Conservation (phyloP, 2,797 vertebrate genomes). For the Geotrypetes seraphini region DNA sequence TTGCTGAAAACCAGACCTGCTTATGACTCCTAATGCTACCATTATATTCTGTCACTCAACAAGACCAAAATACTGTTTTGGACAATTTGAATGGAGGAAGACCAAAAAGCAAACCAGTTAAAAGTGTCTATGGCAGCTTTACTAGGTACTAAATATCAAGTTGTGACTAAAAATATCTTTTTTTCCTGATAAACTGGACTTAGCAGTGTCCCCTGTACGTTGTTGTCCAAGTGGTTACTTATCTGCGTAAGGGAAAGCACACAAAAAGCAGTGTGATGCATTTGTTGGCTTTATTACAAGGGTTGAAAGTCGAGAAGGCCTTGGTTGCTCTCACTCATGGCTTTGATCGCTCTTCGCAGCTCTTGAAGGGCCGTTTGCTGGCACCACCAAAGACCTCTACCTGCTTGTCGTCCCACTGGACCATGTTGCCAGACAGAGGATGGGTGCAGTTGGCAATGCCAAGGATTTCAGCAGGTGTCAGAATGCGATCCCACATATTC, state of each 20-base stretch:
- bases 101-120: too few relatives aligned
- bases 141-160: too few relatives aligned
- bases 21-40: too few relatives aligned
- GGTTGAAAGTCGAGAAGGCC: not conserved
- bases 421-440: constrained; percentile 71
- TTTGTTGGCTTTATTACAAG: not conserved
- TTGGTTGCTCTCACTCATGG: constrained; percentile 37
- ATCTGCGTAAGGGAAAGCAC: constrained; percentile 6
- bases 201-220: constrained; percentile 11
- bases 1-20: too few relatives aligned
- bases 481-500: constrained; percentile 82
- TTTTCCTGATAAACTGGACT: too few relatives aligned
- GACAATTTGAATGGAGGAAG: too few relatives aligned
- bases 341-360: constrained; percentile 66
- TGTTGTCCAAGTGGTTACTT: constrained; percentile 2
- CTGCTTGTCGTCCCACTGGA: constrained; percentile 83
- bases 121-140: too few relatives aligned
- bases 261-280: too few relatives aligned
- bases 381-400: constrained; percentile 88
- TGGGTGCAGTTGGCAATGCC: constrained; percentile 79
- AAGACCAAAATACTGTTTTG: too few relatives aligned
- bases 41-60: too few relatives aligned
- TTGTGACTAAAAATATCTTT: too few relatives aligned
- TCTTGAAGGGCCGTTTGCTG: constrained; percentile 66
- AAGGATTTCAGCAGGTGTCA: constrained; percentile 72